phyloP scores from a whole-genome alignment of 2,797 vertebrate genomes.

The Falco cherrug region DNA sequence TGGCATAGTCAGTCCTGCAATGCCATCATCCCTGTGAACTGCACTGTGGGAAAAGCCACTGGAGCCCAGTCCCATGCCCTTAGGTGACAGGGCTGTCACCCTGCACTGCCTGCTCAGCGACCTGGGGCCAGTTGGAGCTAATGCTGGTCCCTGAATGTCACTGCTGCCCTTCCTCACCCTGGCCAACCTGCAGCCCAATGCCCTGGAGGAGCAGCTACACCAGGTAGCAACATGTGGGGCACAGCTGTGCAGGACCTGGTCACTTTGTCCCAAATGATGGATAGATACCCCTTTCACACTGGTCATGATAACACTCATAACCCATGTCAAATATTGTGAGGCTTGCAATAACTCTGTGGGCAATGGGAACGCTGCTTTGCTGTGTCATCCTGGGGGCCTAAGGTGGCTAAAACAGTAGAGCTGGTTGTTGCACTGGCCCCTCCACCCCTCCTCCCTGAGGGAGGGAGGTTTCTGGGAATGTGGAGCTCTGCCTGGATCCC shows the following conservation, averaged over 20 bases:
- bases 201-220: background rate
- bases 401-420: background rate
- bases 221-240: background rate
- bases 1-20: background rate
- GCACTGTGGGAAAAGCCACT: background rate
- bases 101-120: background rate
- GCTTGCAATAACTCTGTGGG: background rate
- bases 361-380: background rate
- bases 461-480: background rate
- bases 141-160: background rate
- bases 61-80: background rate
- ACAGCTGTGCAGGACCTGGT: background rate
- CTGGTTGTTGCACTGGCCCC: background rate
- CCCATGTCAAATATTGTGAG: background rate
- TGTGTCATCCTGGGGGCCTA: background rate
- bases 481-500: background rate
- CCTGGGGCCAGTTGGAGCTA: background rate
- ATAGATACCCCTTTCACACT: background rate
- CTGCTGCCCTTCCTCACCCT: background rate
- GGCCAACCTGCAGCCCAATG: background rate
- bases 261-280: background rate
- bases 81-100: background rate
- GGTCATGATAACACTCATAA: rapidly evolving
- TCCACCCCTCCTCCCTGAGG: background rate
- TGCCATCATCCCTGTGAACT: background rate